Percentiles rank a stretch among this genome's conserved stretches.
Evolutionary conservation across 1,140 invertebrate species (phyloP).

Genomic region (Drepana arcuata): DNA sequence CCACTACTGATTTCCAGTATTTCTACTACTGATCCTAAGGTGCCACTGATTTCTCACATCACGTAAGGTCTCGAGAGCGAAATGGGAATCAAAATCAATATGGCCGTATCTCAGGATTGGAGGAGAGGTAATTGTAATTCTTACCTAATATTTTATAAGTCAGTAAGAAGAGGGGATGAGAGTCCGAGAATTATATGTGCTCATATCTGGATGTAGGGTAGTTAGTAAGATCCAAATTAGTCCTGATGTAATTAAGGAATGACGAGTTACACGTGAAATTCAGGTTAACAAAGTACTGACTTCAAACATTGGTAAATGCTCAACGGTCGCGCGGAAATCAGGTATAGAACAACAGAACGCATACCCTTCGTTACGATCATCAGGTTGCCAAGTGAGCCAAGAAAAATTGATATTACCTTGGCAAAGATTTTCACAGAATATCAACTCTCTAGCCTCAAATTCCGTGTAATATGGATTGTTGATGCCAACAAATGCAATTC

Average conservation of each 20-base stretch:
- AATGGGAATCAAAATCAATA: too few species aligned
- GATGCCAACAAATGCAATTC: slow-evolving; percentile 65
- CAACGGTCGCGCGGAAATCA: slow-evolving; percentile 35
- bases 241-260: slow-evolving; percentile 8
- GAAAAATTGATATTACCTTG: slow-evolving; percentile 23
- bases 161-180: too few species aligned
- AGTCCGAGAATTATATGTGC: too few species aligned
- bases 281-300: slow-evolving; percentile 30
- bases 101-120: too few species aligned
- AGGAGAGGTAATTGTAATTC: too few species aligned
- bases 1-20: too few species aligned
- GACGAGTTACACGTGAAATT: too few species aligned
- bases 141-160: too few species aligned
- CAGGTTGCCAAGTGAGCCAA: slow-evolving; percentile 51
- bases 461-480: slow-evolving; percentile 66
- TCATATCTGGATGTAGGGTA: too few species aligned
- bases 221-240: background rate
- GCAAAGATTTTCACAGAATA: slow-evolving; percentile 52
- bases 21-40: too few species aligned
- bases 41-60: too few species aligned
- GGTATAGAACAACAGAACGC: slow-evolving; percentile 47
- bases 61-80: too few species aligned
- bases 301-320: slow-evolving; percentile 46
- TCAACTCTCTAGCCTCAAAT: slow-evolving; percentile 29
- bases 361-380: slow-evolving; percentile 35